phyloP scores from a whole-genome alignment of 2,797 vertebrate species.

The Sebastes vulpes region DNA sequence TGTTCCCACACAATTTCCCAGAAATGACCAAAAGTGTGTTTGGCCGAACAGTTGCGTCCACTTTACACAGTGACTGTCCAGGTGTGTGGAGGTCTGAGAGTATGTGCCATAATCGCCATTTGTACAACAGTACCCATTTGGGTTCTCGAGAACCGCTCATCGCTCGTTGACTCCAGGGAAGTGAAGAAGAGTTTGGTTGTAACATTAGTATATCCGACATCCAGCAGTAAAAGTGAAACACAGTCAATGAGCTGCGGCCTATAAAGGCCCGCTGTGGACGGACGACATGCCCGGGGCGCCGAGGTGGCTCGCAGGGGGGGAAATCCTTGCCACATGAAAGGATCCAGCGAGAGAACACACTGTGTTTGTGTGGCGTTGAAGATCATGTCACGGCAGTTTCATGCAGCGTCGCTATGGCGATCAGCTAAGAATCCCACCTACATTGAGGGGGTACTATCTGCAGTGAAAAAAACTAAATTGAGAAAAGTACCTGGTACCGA shows the following conservation, averaged over 20 bases:
- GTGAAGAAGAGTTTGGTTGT: neutral
- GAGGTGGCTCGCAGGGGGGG: no score
- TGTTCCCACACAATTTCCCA: neutral
- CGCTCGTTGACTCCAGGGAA: neutral
- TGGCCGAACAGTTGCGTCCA: rapidly evolving
- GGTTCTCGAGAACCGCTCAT: neutral
- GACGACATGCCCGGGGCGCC: no score
- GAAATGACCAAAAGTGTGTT: neutral
- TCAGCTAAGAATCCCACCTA: neutral
- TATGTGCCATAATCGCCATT: neutral
- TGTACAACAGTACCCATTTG: neutral
- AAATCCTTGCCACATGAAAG: neutral
- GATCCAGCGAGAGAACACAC: neutral
- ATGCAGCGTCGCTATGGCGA: no score
- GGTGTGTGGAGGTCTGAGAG: neutral
- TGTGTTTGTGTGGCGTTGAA: no score
- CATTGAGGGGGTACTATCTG: neutral
- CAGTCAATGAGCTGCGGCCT: neutral
- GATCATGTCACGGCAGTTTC: neutral
- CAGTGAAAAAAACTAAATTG: neutral
- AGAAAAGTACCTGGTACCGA: neutral
- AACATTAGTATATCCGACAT: neutral
- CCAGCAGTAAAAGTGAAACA: neutral
- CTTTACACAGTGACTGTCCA: neutral
- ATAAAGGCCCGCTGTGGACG: neutral